Evolutionary conservation across 1,140 invertebrate genomes (phyloP), one percentile per base, ranked within the genome.

Genomic region (Aphelinus certus): DNA sequence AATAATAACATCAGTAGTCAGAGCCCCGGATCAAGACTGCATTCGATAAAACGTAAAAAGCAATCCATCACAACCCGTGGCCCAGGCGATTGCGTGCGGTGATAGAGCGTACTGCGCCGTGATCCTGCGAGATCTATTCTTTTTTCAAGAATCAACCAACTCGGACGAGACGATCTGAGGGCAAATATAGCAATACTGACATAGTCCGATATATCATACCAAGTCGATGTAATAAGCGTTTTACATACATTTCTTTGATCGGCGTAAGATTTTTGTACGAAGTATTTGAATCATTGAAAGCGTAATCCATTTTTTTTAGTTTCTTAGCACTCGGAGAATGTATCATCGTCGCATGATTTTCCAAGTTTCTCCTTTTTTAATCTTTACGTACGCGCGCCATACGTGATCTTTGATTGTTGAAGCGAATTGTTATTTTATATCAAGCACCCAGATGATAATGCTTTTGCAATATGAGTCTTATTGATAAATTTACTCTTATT

Each of bases 61-160:
- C 82, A 84, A 53, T 83, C 81, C 61, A 80, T 83, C 45, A 80
- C 79, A 66, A 80, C 83, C 51, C 85, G 85, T 61, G 83, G 82
- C 26, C 83, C 85, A 9, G 84, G 84, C 9, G 86, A 88, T 79
- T 87, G 86, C 80, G 84, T 88, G 81, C 86, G 86, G 86, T 88
- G 86, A 88, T 88, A 83, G 87, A 88, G 77, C 76, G 77, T 79
- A 73, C 72, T 76, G 55, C 65, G 26, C 51, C 9, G 51, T 56
- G 63, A 68, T 75, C 43, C 76, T 78, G 73, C 74, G 69, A 74
- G 76, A 56, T 76, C 71, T 78, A 26, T 68, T 62, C 53, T 74
- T 78, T 68, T 77, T 68, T 72, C 45, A 76, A 72, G 57, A 43
- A 72, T 76, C 62, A 66, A 72, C 64, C 57, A 42, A 71, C 57